Conservation (phyloP, 2,113 vertebrate genomes). For the Datnioides undecimradiatus region DNA sequence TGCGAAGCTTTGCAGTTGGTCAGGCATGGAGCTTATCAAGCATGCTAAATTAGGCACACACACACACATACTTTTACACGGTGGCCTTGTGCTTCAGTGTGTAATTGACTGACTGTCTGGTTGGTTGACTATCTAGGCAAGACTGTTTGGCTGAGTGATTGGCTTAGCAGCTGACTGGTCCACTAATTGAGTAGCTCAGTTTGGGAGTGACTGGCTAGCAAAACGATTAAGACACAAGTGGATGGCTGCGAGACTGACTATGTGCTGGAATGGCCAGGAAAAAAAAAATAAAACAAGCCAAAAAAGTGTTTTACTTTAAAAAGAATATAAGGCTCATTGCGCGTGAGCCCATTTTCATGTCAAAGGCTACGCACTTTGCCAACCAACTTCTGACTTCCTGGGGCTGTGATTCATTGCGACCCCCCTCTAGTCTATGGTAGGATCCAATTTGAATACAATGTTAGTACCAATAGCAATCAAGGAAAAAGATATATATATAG, state of each 20-base stretch:
- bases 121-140: slow-evolving; percentile 57
- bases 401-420: not conserved
- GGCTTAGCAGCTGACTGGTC: slow-evolving; percentile 62
- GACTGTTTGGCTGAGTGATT: slow-evolving; percentile 60
- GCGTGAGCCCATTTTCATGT: not conserved
- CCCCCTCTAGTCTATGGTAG: no score
- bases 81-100: slow-evolving; percentile 19
- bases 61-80: slow-evolving; percentile 23
- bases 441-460: not conserved
- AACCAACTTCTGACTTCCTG: no score
- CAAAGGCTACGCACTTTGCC: not conserved
- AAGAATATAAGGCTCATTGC: not conserved
- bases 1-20: slow-evolving; percentile 8
- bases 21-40: slow-evolving; percentile 21
- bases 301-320: no score
- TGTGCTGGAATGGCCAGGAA: not conserved
- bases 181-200: slow-evolving; percentile 65
- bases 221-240: slow-evolving; percentile 50
- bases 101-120: slow-evolving; percentile 66
- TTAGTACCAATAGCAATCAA: not conserved
- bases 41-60: slow-evolving; percentile 50
- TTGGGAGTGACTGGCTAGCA: slow-evolving; percentile 55
- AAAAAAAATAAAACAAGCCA: no score
- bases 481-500: not conserved
- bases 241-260: slow-evolving; percentile 21